Evolutionary conservation across 1,140 invertebrate species (phyloP), one percentile per base, ranked within the genome.

Genomic region (Drosophila murphyi): DNA sequence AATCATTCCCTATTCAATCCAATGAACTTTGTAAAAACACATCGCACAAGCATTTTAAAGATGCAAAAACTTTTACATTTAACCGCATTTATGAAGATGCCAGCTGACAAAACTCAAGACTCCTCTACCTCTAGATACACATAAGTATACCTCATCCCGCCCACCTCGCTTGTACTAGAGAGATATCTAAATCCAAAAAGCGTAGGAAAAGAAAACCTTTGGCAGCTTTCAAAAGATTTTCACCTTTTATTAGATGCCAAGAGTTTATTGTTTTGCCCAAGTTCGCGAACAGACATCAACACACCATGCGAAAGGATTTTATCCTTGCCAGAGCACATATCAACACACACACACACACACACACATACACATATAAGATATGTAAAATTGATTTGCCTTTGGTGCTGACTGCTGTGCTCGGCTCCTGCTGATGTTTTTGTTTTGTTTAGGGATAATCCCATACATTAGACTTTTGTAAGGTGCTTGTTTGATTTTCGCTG

Each of bases 221-320:
- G 63, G 80, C 77, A 87, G 77, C 80, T 83, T 89, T 88, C 63
- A 80, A 80, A 89, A 88, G 83, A 83, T 88, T 88, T 88, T 83
- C 83, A 89, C 85, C 80, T 89, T 88, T 88, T 88, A 79, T 88
- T 83, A 87, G 83, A 87, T 87, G 80, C 76, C 83, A 76, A 89
- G 87, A 82, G 80, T 88, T 87, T 88, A 87, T 87, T 87, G 82
- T 88, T 88, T 87, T 79, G 50, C 76, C 68, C 76, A 82, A 87
- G 82, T 88, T 88, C 72, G 65, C 68, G 72, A 55, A 47, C n/a
- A 34, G 39, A 45, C 71, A 82, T 59, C 71, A 72, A 59, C 60
- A 65, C 68, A 77, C 65, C 79, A 59, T 68, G 31, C 54, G 50
- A 80, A 88, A 65, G 82, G 82, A 88, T 87, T 88, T 60, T 78